phyloP scores from a whole-genome alignment of 1,140 invertebrate species.

The Drosophila sproati region DNA sequence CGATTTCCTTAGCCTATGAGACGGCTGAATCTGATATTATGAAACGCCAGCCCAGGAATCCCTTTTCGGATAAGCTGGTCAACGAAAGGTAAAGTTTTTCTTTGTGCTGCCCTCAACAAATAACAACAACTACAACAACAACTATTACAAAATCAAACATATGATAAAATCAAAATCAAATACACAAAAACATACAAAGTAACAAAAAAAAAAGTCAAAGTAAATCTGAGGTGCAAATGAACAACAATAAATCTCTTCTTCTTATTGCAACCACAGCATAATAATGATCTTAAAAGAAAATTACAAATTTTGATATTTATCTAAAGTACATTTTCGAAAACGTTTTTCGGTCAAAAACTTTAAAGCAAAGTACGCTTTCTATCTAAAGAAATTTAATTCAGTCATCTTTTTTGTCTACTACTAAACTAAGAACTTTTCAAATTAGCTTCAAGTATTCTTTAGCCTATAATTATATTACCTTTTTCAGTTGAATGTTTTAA shows the following conservation, averaged over 20 bases:
- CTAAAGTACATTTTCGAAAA: constrained; percentile 26
- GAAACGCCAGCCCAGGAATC: constrained; percentile 99
- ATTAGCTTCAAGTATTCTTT: constrained; percentile 66
- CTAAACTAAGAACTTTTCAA: constrained; percentile 56
- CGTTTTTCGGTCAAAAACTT: constrained; percentile 50
- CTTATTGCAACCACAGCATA: constrained; percentile 19
- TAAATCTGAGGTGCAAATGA: constrained; percentile 47
- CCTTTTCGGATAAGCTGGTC: constrained; percentile 97
- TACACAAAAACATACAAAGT: constrained; percentile 54
- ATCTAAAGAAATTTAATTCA: constrained; percentile 47
- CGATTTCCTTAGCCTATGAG: constrained; percentile 99
- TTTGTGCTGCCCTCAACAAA: constrained; percentile 56
- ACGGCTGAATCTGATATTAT: constrained; percentile 99
- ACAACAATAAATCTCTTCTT: constrained; percentile 24
- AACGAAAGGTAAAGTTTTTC: constrained; percentile 95
- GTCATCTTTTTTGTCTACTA: constrained; percentile 68
- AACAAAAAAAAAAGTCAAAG: constrained; percentile 16
- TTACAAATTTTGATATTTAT: constrained; percentile 15
- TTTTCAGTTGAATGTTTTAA: constrained; percentile 46
- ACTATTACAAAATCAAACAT: constrained; percentile 39
- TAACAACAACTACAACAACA: constrained; percentile 39
- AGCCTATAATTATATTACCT: constrained; percentile 47
- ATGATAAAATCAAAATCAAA: constrained; percentile 21
- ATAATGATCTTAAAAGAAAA: constrained; percentile 48
- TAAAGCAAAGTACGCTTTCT: constrained; percentile 67